These are phyloP conservation scores for Neuroscelio doddi DNA, from an alignment of 2,888 invertebrate species.

Conservation along the genomic window DNA sequence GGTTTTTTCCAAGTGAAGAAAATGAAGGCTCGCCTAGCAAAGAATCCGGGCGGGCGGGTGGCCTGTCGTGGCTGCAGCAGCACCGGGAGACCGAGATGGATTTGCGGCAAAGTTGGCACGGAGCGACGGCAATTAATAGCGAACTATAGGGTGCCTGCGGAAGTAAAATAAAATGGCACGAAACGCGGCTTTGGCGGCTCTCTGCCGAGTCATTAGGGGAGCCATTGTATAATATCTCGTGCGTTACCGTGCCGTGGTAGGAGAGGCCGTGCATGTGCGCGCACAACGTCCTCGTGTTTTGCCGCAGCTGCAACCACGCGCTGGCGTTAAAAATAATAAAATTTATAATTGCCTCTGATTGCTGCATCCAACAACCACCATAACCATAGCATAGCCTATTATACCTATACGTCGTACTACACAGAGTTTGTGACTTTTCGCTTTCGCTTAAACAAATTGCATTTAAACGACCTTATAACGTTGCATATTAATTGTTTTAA, in stretches of 20 bases:
- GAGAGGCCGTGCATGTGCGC: constrained; percentile 32
- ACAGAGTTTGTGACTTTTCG: constrained; percentile 13
- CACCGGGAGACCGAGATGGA: constrained; percentile 55
- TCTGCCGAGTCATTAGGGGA: constrained; percentile 64
- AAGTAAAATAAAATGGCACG: constrained; percentile 68
- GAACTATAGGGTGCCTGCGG: constrained; percentile 68
- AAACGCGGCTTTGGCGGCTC: constrained; percentile 67
- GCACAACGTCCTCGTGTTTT: constrained; percentile 23
- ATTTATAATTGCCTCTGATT: constrained; percentile 63
- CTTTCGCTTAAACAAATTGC: too few relatives aligned
- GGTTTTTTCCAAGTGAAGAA: background rate
- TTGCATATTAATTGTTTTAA: too few relatives aligned
- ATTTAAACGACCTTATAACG: too few relatives aligned
- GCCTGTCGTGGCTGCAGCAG: too few relatives aligned
- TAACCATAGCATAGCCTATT: too few relatives aligned
- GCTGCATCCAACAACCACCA: constrained; percentile 52
- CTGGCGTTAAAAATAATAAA: constrained; percentile 57
- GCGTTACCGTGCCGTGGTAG: constrained; percentile 53
- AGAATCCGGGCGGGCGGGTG: too few relatives aligned
- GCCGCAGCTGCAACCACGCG: constrained; percentile 35
- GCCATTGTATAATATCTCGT: constrained; percentile 64
- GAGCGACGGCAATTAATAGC: constrained; percentile 69
- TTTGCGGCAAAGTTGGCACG: constrained; percentile 66
- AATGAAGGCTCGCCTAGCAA: background rate
- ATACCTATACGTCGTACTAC: background rate